A percentile compares a stretch with the other conserved stretches of the same genome.
These are phyloP conservation scores for Riparia riparia DNA, from an alignment of 2,113 vertebrate genomes.

Conservation along the genomic window DNA sequence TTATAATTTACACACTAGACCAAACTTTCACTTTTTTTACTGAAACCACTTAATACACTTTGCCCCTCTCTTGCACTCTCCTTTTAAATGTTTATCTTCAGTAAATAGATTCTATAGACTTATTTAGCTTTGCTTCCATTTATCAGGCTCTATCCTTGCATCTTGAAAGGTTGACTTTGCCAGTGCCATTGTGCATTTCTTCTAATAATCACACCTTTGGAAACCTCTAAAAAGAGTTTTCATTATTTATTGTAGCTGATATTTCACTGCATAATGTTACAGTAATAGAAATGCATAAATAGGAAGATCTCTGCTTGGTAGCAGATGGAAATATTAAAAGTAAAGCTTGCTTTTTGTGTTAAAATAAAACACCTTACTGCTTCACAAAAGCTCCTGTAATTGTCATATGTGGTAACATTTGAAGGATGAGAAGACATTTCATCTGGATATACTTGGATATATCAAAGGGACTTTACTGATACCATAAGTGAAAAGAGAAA, in stretches of 20 bases:
- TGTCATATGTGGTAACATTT: background rate
- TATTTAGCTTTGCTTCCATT: background rate
- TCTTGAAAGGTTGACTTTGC: background rate
- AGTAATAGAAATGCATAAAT: background rate
- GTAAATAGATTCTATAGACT: background rate
- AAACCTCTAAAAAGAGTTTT: background rate
- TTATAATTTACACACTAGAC: background rate
- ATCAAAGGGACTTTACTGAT: background rate
- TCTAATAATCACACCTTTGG: background rate
- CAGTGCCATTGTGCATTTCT: background rate
- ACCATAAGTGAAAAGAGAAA: background rate
- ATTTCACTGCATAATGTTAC: background rate
- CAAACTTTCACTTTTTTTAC: background rate
- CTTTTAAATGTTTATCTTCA: background rate
- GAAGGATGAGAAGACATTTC: background rate
- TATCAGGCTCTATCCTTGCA: background rate
- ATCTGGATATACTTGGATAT: background rate
- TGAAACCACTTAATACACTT: background rate
- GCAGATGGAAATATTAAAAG: background rate
- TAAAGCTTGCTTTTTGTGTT: background rate
- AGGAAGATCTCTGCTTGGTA: background rate
- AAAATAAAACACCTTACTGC: background rate
- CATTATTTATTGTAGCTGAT: background rate
- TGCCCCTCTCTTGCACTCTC: background rate
- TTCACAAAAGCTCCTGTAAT: background rate